These are phyloP conservation scores for Barypeithes pellucidus DNA, from an alignment of 2,888 invertebrate species.

Conservation along the genomic window DNA sequence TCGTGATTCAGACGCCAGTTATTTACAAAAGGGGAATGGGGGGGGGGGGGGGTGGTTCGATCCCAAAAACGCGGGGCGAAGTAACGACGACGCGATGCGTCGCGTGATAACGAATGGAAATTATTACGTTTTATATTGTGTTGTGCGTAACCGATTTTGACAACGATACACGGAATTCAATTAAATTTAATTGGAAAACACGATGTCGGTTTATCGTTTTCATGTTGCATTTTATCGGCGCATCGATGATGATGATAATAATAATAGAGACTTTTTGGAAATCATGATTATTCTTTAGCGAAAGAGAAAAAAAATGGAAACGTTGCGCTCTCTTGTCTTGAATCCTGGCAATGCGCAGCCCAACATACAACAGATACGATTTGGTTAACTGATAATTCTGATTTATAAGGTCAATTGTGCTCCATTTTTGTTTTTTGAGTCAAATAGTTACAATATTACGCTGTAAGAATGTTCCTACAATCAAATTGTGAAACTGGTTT, in stretches of 20 bases:
- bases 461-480: no score
- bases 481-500: no score
- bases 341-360: no score
- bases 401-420: no score
- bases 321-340: no score
- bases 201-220: slow-evolving; percentile 26
- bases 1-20: no score
- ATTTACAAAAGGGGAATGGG: background rate
- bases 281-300: no score
- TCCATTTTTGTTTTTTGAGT: no score
- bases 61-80: slow-evolving; percentile 35
- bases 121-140: slow-evolving; percentile 30
- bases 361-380: no score
- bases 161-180: slow-evolving; percentile 37
- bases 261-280: background rate
- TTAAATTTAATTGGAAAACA: slow-evolving; percentile 42
- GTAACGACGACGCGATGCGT: slow-evolving; percentile 24
- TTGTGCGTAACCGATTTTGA: slow-evolving; percentile 38
- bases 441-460: no score
- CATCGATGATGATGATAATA: background rate
- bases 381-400: no score
- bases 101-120: slow-evolving; percentile 38
- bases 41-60: background rate
- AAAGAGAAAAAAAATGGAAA: no score
- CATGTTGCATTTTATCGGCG: slow-evolving; percentile 19